Evolutionary conservation across 2,888 invertebrate species (phyloP), one percentile per base, ranked within the genome.

Genomic region (Lasius fuliginosus): DNA sequence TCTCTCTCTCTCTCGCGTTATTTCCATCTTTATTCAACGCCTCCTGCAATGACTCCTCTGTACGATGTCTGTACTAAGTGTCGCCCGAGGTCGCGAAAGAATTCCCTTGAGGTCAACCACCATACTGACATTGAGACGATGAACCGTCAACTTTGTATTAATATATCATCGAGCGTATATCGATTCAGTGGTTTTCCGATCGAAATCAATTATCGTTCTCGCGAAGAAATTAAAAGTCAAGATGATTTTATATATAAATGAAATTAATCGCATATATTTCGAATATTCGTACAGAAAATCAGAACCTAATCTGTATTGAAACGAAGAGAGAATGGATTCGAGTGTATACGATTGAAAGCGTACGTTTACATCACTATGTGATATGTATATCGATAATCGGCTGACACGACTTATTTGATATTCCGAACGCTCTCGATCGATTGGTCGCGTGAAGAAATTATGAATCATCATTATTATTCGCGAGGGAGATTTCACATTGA

Each of bases 91-190:
- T 27, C 11, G 49, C 5, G 23, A 81, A 69, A 40, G 73, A 83
- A 86, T 83, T 83, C 69, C 30, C 60, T 49, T 84, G 67, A 85
- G 82, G 86, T 86, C 77, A 79, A 53, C 62, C 82, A 56, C 33
- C 56, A 58, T 53, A 40, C 58, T 86, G 89, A 85, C 87, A 91
- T 91, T 91, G 90, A 91, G 82, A 91, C 86, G 58, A 5, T 15
- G 12, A 60, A 40, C 18, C 3, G n/a, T 60, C 42, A 15, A 74
- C 30, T 67, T 27, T 27, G n/a, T 68, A 49, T 49, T n/a, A 36
- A 46, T 15, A 18, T 23, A 27, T 23, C 33, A 1, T 36, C 56
- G 15, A 68, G 15, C 40, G 15, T 42, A 56, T 18, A 56, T 18
- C 8, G 33, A 69, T 33, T 69, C n/a, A 11, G 27, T 5, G n/a